Conservation (phyloP, 2,797 vertebrate genomes). For the Syngnathus acus region DNA sequence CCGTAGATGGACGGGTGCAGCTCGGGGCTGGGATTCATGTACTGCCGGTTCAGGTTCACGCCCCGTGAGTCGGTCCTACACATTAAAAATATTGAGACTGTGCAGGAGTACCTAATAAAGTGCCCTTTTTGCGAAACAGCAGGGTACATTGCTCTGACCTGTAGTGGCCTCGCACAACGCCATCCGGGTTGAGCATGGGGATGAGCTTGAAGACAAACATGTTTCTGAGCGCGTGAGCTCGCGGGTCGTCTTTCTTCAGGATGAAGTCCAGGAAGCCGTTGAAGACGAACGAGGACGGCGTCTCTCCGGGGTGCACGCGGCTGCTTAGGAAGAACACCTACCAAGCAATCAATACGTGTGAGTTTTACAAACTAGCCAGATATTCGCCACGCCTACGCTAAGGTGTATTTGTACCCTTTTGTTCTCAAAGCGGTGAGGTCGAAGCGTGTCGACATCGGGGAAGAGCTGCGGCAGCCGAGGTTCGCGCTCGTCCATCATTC, state of each 20-base stretch:
- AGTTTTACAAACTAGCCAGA: too few species aligned
- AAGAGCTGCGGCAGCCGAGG: constrained; percentile 86
- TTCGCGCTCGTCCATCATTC: constrained; percentile 85
- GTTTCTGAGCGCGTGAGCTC: constrained; percentile 81
- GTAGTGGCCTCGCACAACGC: constrained; percentile 90
- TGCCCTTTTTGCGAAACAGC: background rate
- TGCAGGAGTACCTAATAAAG: background rate
- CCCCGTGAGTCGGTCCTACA: constrained; percentile 88
- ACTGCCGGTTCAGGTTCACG: constrained; percentile 94
- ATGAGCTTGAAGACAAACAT: constrained; percentile 97
- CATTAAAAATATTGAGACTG: background rate
- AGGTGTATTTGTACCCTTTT: constrained; percentile 74
- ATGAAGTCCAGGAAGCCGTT: constrained; percentile 95
- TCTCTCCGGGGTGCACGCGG: constrained; percentile 94
- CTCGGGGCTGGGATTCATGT: constrained; percentile 82
- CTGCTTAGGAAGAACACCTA: constrained; percentile 97
- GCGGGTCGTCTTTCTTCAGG: constrained; percentile 85
- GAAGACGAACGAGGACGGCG: constrained; percentile 93
- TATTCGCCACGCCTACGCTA: too few species aligned
- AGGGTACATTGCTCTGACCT: constrained; percentile 62
- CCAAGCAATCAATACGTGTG: background rate
- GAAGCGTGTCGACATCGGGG: constrained; percentile 77
- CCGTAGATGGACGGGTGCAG: constrained; percentile 92
- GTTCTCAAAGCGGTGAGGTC: constrained; percentile 77
- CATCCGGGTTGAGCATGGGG: constrained; percentile 96